These are phyloP conservation scores for Tachina fera DNA, from an alignment of 2,888 invertebrate genomes.

Conservation along the genomic window DNA sequence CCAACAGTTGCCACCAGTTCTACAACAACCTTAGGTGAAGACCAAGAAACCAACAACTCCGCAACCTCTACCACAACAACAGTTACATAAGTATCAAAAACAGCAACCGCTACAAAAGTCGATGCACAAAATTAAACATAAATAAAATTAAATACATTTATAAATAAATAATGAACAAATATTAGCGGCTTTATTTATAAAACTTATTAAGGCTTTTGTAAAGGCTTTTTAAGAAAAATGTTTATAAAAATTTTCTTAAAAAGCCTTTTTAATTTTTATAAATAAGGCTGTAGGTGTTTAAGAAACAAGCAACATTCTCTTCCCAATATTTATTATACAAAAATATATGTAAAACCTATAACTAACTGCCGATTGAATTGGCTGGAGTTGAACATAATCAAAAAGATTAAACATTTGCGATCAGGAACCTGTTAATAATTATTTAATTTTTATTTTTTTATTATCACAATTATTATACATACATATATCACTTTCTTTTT, in stretches of 20 bases:
- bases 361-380: slow-evolving; percentile 63
- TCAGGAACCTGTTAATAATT: slow-evolving; percentile 64
- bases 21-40: slow-evolving; percentile 66
- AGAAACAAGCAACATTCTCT: slow-evolving; percentile 35
- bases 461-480: slow-evolving; percentile 1
- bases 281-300: too few relatives aligned
- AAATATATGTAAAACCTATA: slow-evolving; percentile 22
- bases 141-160: slow-evolving; percentile 34
- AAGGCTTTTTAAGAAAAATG: too few relatives aligned
- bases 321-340: slow-evolving; percentile 55
- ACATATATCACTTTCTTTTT: background rate
- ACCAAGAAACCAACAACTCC: slow-evolving; percentile 51
- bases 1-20: slow-evolving; percentile 60
- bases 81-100: slow-evolving; percentile 29
- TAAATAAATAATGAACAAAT: background rate
- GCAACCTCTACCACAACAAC: slow-evolving; percentile 1
- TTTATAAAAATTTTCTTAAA: too few relatives aligned
- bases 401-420: slow-evolving; percentile 52
- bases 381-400: slow-evolving; percentile 19
- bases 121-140: slow-evolving; percentile 70
- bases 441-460: slow-evolving; percentile 57
- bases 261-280: too few relatives aligned
- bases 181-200: too few relatives aligned
- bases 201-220: too few relatives aligned
- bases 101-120: slow-evolving; percentile 61